Conservation (phyloP, 1,140 invertebrate genomes). For the Steinernema khuongi region DNA sequence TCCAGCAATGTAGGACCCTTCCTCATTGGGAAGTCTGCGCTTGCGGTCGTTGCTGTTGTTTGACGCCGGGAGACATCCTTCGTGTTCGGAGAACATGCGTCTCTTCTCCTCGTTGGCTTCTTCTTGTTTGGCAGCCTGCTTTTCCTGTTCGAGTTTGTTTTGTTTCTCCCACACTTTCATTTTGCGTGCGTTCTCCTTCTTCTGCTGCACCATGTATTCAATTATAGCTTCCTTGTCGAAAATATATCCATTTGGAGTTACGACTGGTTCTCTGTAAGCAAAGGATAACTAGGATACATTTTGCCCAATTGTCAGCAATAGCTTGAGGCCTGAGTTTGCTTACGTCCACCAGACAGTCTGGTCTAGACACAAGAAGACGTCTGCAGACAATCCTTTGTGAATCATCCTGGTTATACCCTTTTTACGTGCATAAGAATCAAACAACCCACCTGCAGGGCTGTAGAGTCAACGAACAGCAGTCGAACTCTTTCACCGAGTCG, state of each 20-base stretch:
- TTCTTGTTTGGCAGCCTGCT: constrained; percentile 21
- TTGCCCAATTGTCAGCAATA: too few relatives aligned
- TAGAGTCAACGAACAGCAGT: constrained; percentile 90
- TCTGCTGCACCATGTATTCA: constrained; percentile 89
- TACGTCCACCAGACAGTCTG: too few relatives aligned
- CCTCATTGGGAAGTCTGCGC: constrained; percentile 18
- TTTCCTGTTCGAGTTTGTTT: constrained; percentile 44
- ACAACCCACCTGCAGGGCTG: constrained; percentile 75
- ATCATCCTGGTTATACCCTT: too few relatives aligned
- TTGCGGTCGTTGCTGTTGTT: neutral
- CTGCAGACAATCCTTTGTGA: too few relatives aligned
- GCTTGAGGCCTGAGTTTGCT: too few relatives aligned
- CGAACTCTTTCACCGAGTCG: constrained; percentile 94
- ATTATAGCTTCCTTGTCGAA: constrained; percentile 96
- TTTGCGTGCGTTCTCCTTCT: constrained; percentile 80
- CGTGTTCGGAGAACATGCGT: neutral
- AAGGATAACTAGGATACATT: too few relatives aligned
- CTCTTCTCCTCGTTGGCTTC: constrained; percentile 25
- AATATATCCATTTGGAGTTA: constrained; percentile 80
- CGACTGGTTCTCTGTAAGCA: constrained; percentile 46
- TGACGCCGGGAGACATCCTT: neutral
- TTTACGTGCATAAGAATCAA: constrained; percentile 14
- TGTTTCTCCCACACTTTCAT: constrained; percentile 89
- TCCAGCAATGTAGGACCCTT: constrained; percentile 8
- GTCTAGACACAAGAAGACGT: too few relatives aligned